Percentiles rank a stretch among this genome's conserved stretches.
phyloP scores from a whole-genome alignment of 2,797 vertebrate genomes.

The Emydoidea blandingii region DNA sequence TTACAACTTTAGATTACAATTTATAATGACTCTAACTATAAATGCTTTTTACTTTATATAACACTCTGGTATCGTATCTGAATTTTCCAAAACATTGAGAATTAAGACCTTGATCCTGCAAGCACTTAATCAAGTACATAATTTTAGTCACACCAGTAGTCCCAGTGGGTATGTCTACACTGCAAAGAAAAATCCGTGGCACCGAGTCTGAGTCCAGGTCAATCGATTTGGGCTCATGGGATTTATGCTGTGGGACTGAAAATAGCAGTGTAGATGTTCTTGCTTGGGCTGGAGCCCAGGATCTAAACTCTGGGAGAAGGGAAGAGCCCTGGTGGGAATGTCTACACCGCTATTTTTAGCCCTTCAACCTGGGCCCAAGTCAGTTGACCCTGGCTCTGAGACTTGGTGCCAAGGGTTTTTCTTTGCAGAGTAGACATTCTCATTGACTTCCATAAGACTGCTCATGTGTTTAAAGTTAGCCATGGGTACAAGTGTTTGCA shows the following conservation, averaged over 20 bases:
- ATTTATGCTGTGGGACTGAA: not conserved
- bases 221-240: not conserved
- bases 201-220: not conserved
- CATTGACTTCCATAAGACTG: not conserved
- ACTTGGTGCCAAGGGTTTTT: not conserved
- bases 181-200: not conserved
- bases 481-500: not conserved
- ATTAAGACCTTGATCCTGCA: not conserved
- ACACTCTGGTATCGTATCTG: not conserved
- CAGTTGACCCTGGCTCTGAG: not conserved
- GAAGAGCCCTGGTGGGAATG: not conserved
- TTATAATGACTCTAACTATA: not conserved
- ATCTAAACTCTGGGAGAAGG: not conserved
- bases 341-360: not conserved
- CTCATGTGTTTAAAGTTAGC: not conserved
- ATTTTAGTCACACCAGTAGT: not conserved
- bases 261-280: not conserved
- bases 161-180: not conserved
- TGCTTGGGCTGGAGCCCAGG: not conserved
- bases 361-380: not conserved
- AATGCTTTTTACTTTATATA: not conserved
- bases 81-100: not conserved
- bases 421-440: not conserved
- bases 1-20: not conserved
- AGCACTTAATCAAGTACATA: not conserved